phyloP scores from a whole-genome alignment of 2,113 vertebrate species.

The Cinclus cinclus region DNA sequence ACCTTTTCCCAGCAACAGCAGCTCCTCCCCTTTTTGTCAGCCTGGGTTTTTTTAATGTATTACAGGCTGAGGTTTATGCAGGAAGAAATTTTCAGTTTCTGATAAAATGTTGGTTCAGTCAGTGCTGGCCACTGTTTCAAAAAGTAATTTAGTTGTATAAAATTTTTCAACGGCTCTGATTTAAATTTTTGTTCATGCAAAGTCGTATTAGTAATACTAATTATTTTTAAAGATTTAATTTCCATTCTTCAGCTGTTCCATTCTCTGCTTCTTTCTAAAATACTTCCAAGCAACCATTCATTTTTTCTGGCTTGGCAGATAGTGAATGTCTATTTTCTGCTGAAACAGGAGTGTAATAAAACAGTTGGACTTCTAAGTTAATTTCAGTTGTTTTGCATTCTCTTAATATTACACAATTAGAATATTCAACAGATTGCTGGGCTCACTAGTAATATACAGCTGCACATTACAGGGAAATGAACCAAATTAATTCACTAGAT shows the following conservation, averaged over 20 bases:
- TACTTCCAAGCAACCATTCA: neutral
- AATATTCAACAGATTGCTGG: neutral
- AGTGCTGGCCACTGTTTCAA: neutral
- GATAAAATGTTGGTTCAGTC: neutral
- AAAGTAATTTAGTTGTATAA: neutral
- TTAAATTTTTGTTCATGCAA: neutral
- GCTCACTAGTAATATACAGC: neutral
- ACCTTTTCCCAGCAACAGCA: neutral
- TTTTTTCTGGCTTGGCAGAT: neutral
- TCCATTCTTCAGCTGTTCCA: neutral
- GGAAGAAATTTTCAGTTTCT: neutral
- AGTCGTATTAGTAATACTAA: neutral
- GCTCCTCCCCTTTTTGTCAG: neutral
- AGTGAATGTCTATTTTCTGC: neutral
- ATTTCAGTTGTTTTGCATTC: neutral
- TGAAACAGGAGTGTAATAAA: neutral
- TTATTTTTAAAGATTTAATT: neutral
- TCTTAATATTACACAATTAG: neutral
- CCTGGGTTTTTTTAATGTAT: neutral
- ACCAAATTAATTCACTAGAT: neutral
- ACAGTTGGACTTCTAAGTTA: neutral
- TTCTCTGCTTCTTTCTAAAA: neutral
- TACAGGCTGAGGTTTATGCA: neutral
- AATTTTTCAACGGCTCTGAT: neutral
- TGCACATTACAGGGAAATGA: neutral